A percentile compares a stretch with the other conserved stretches of the same genome.
These are phyloP conservation scores for Malurus melanocephalus DNA, from an alignment of 2,113 vertebrate species.

Conservation along the genomic window DNA sequence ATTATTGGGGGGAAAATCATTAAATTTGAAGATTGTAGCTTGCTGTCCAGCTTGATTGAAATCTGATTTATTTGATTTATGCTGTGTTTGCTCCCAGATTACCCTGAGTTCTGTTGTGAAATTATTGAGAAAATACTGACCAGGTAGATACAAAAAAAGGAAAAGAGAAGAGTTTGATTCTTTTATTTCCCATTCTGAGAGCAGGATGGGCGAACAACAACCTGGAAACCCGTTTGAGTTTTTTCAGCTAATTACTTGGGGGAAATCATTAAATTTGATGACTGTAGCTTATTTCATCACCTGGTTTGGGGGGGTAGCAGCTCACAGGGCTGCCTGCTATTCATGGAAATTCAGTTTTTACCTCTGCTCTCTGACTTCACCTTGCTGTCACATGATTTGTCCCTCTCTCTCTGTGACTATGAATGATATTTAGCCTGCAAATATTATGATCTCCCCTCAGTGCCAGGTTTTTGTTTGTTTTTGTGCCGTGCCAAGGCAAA, in stretches of 20 bases:
- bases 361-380: conserved; percentile 16
- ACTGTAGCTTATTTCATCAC: too few relatives aligned
- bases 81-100: too few relatives aligned
- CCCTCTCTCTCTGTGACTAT: not conserved
- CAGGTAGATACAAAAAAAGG: not conserved
- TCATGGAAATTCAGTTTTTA: not conserved
- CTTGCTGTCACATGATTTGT: conserved; percentile 3
- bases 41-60: too few relatives aligned
- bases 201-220: too few relatives aligned
- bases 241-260: fast-evolving
- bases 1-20: not conserved
- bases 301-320: not conserved
- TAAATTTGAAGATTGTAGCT: too few relatives aligned
- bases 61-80: too few relatives aligned
- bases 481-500: conserved; percentile 4
- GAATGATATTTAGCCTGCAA: conserved; percentile 10
- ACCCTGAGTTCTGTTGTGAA: too few relatives aligned
- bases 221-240: not conserved
- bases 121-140: too few relatives aligned
- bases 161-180: not conserved
- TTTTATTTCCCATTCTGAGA: not conserved
- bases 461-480: conserved; percentile 34
- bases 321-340: not conserved
- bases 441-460: not conserved
- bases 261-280: fast-evolving